Percentiles rank a stretch among this genome's conserved stretches.
phyloP scores from a whole-genome alignment of 1,140 invertebrate species.

The Chlorops oryzae region DNA sequence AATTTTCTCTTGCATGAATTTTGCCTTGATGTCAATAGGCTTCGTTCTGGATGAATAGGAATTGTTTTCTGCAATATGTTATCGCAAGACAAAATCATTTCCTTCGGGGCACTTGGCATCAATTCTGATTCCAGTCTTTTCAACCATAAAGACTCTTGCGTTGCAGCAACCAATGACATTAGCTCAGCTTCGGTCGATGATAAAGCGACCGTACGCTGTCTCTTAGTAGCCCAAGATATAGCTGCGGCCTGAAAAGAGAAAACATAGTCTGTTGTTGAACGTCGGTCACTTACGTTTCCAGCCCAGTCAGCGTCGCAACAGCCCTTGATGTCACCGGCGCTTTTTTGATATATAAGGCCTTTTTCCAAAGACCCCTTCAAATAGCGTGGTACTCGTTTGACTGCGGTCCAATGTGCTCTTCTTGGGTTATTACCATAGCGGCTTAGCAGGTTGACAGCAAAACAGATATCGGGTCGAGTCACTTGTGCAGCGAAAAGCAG shows the following conservation, averaged over 20 bases:
- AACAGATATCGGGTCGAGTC: slow-evolving; percentile 40
- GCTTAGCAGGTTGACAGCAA: slow-evolving; percentile 23
- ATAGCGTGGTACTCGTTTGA: slow-evolving; percentile 6
- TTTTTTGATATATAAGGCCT: neutral
- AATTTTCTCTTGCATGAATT: too few relatives aligned
- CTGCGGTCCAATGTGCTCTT: neutral
- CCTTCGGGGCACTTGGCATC: neutral
- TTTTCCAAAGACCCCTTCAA: neutral
- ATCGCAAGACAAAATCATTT: slow-evolving; percentile 15
- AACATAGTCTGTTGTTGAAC: slow-evolving; percentile 32
- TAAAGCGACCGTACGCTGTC: slow-evolving; percentile 30
- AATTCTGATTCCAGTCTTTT: neutral
- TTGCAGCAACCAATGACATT: slow-evolving; percentile 25
- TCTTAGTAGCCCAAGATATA: slow-evolving; percentile 32
- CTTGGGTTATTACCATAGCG: slow-evolving; percentile 24
- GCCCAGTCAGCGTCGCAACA: slow-evolving; percentile 13
- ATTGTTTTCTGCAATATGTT: too few relatives aligned
- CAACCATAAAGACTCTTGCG: slow-evolving; percentile 16
- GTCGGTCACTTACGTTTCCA: slow-evolving; percentile 30
- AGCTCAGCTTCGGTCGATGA: slow-evolving; percentile 41
- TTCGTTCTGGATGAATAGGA: too few relatives aligned
- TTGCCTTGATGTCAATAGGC: too few relatives aligned
- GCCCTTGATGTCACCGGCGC: neutral
- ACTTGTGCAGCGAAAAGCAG: slow-evolving; percentile 35
- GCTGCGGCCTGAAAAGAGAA: slow-evolving; percentile 23